These are phyloP conservation scores for Chalcosyrphus nemorum DNA, from an alignment of 2,888 invertebrate species.

Conservation along the genomic window DNA sequence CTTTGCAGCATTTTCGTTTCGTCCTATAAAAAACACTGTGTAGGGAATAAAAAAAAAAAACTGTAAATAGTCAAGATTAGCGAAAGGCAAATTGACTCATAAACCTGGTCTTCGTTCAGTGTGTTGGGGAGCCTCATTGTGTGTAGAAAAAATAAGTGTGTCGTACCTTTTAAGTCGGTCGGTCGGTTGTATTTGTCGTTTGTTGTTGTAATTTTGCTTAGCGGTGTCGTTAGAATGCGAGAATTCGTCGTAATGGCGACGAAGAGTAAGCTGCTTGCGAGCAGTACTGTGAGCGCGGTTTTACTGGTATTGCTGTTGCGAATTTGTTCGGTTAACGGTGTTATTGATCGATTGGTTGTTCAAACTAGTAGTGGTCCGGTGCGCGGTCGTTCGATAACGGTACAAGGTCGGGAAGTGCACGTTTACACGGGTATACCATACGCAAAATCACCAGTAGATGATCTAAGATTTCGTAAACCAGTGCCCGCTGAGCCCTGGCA, in stretches of 20 bases:
- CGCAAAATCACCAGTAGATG: constrained; percentile 94
- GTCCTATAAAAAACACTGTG: background rate
- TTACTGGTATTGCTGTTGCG: constrained; percentile 77
- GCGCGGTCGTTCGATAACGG: constrained; percentile 90
- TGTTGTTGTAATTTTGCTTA: background rate
- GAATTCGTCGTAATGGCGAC: constrained; percentile 55
- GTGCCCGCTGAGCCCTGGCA: constrained; percentile 94
- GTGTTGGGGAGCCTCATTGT: background rate
- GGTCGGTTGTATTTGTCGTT: background rate
- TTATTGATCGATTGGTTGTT: constrained; percentile 89
- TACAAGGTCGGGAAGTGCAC: constrained; percentile 92
- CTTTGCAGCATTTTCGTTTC: constrained; percentile 15
- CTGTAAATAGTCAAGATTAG: constrained; percentile 29
- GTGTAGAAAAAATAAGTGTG: background rate
- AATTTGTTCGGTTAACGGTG: constrained; percentile 78
- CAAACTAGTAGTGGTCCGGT: constrained; percentile 92
- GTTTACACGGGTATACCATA: constrained; percentile 95
- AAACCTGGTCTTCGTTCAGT: constrained; percentile 10
- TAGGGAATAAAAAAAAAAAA: background rate
- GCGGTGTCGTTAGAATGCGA: constrained; percentile 32
- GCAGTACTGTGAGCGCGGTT: constrained; percentile 67
- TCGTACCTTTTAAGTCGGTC: constrained; percentile 8
- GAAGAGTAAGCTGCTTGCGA: constrained; percentile 43
- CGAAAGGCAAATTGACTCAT: constrained; percentile 26
- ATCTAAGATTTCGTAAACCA: constrained; percentile 92